phyloP scores from a whole-genome alignment of 1,140 invertebrate species.

The Philopotamus ludificatus region DNA sequence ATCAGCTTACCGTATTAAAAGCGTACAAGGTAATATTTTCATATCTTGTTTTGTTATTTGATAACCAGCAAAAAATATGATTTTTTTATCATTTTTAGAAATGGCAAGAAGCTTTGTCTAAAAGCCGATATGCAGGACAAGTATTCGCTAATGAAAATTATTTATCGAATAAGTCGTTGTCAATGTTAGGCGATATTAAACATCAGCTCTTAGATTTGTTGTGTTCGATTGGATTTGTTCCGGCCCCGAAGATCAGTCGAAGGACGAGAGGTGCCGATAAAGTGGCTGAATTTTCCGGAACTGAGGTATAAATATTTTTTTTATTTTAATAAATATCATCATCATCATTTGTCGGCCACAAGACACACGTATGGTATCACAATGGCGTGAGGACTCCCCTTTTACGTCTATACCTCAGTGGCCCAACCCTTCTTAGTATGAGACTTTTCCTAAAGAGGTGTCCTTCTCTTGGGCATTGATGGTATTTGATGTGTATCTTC shows the following conservation, averaged over 20 bases:
- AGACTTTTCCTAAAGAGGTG: too few relatives aligned
- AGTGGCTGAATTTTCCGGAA: constrained; percentile 67
- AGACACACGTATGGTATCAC: too few relatives aligned
- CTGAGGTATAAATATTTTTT: constrained; percentile 52
- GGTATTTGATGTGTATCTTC: too few relatives aligned
- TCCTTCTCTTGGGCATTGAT: too few relatives aligned
- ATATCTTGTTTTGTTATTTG: constrained; percentile 11
- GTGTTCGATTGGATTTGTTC: constrained; percentile 76
- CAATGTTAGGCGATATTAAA: constrained; percentile 76
- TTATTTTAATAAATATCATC: neutral
- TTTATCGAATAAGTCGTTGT: constrained; percentile 70
- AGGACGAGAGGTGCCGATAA: constrained; percentile 64
- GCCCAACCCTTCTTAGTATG: too few relatives aligned
- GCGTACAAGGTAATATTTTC: constrained; percentile 68
- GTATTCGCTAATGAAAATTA: constrained; percentile 73
- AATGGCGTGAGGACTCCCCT: too few relatives aligned
- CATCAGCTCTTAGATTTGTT: constrained; percentile 81
- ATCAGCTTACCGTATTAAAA: constrained; percentile 77
- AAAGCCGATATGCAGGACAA: constrained; percentile 61
- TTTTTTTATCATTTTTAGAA: constrained; percentile 56
- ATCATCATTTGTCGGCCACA: neutral
- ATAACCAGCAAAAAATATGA: constrained; percentile 4
- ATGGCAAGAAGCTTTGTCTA: constrained; percentile 66
- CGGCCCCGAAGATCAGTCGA: constrained; percentile 55
- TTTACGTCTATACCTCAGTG: too few relatives aligned